phyloP scores from a whole-genome alignment of 2,888 invertebrate species.

The Platycnemis pennipes region DNA sequence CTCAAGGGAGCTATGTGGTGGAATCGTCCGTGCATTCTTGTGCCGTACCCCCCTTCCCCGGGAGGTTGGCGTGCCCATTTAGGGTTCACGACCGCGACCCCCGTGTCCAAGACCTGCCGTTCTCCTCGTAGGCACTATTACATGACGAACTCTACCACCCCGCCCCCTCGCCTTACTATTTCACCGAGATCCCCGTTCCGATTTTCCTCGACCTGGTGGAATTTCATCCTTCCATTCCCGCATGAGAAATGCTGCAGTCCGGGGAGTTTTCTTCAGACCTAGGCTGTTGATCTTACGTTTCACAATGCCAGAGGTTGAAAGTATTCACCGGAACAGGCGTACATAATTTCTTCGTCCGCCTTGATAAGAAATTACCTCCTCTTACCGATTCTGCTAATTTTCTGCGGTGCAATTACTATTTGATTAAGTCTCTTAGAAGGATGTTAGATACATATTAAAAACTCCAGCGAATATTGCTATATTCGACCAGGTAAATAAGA shows the following conservation, averaged over 20 bases:
- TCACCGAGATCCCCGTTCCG: not conserved
- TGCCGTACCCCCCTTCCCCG: not conserved
- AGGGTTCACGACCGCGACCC: conserved; percentile 38
- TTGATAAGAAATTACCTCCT: no score
- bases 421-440: no score
- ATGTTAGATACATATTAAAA: no score
- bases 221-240: not conserved
- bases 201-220: not conserved
- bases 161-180: not conserved
- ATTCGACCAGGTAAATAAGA: no score
- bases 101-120: not conserved
- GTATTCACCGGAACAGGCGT: no score
- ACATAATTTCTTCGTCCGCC: no score
- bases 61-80: not conserved
- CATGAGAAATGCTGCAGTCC: not conserved
- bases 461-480: no score
- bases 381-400: no score
- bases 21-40: not conserved
- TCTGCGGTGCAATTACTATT: no score
- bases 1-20: no score
- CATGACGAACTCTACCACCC: not conserved
- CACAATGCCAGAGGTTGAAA: no score
- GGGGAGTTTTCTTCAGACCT: not conserved
- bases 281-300: no score
- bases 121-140: not conserved